Evolutionary conservation across 2,888 invertebrate genomes (phyloP).

Genomic region (Keiferia lycopersicella): DNA sequence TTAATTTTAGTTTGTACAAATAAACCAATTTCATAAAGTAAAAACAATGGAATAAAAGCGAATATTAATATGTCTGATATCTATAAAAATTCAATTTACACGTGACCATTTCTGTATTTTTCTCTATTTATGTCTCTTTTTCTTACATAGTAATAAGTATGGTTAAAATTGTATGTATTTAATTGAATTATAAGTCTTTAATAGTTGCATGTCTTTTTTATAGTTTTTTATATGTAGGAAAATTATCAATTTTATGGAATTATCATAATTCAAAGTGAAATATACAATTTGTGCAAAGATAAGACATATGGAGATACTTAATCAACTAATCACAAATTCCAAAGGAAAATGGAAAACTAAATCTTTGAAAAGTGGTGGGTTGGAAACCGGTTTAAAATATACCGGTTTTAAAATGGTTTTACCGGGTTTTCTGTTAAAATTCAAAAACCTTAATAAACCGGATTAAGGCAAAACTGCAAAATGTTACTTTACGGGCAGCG

Average conservation of each 20-base stretch:
- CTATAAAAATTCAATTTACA: not conserved
- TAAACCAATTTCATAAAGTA: no score
- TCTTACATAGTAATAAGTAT: not conserved
- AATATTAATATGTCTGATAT: no score
- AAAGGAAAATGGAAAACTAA: no score
- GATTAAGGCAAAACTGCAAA: no score
- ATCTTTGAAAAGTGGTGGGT: no score
- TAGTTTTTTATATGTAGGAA: not conserved
- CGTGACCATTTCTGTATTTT: not conserved
- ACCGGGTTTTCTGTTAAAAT: no score
- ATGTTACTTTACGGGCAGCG: no score
- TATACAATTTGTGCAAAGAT: slow-evolving; percentile 13
- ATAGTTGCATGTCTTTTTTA: not conserved
- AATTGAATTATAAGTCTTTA: not conserved
- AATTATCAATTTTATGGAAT: not conserved
- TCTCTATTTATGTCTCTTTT: not conserved
- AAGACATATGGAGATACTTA: not conserved
- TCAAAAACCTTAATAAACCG: no score
- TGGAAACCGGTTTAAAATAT: no score
- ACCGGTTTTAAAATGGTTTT: no score
- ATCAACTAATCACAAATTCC: not conserved
- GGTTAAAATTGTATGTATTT: not conserved
- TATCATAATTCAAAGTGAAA: not conserved
- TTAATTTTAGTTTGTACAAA: no score
- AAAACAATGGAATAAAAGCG: no score